Evolutionary conservation across 2,797 vertebrate species (phyloP).

Genomic region (Centroberyx gerrardi): DNA sequence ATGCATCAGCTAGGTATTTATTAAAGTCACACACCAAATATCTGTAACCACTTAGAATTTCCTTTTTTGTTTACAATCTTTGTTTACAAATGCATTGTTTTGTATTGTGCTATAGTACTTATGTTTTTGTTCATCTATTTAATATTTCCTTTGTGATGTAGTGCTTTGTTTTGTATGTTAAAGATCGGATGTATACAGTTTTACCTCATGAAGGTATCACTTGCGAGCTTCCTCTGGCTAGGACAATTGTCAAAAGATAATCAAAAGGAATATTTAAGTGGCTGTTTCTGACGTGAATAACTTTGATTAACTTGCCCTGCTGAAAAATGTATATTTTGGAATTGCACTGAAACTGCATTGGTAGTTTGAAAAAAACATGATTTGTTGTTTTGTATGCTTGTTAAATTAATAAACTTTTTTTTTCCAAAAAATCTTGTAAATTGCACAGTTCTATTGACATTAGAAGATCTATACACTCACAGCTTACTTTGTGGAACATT

Average conservation of each 20-base stretch:
- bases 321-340: conserved; percentile 85
- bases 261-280: conserved; percentile 67
- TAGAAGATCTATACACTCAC: not conserved
- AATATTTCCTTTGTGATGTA: conserved; percentile 72
- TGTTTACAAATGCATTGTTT: conserved; percentile 75
- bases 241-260: conserved; percentile 78
- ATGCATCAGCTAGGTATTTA: conserved; percentile 67
- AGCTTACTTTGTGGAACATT: too few relatives aligned
- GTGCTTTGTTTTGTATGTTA: conserved; percentile 65
- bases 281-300: conserved; percentile 71
- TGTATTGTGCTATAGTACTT: conserved; percentile 66
- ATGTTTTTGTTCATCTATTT: conserved; percentile 73
- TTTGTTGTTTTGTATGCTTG: conserved; percentile 86
- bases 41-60: conserved; percentile 63
- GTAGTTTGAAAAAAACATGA: conserved; percentile 74
- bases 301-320: conserved; percentile 79
- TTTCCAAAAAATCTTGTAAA: conserved; percentile 48
- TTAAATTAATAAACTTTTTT: conserved; percentile 85
- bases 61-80: conserved; percentile 68
- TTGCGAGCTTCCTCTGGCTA: conserved; percentile 75
- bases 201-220: conserved; percentile 75
- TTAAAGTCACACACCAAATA: conserved; percentile 77
- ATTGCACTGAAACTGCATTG: conserved; percentile 85
- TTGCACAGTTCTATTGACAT: not conserved
- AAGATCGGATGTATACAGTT: conserved; percentile 63